A percentile compares a stretch with the other conserved stretches of the same genome.
Evolutionary conservation across 2,888 invertebrate species (phyloP).

Genomic region (Lepidonotus clava): DNA sequence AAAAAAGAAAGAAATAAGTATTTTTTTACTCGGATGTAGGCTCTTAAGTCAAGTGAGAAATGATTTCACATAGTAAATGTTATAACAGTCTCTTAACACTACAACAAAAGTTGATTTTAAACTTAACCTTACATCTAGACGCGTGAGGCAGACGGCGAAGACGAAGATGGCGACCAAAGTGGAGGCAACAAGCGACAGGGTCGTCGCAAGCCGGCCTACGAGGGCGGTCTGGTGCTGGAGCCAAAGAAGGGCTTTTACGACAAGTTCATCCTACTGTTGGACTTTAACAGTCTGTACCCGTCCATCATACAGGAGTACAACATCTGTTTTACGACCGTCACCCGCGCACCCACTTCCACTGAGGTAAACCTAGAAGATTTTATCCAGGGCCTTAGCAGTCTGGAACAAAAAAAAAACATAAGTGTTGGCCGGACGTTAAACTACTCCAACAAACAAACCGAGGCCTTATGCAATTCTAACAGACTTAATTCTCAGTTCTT

Average conservation of each 20-base stretch:
- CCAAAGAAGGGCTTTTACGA: slow-evolving; percentile 98
- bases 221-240: slow-evolving; percentile 95
- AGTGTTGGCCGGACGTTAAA: too few relatives aligned
- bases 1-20: too few relatives aligned
- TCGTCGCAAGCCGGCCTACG: slow-evolving; percentile 88
- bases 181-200: slow-evolving; percentile 70
- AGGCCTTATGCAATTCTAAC: too few relatives aligned
- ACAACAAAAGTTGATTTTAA: not conserved
- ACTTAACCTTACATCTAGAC: not conserved
- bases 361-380: not conserved
- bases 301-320: slow-evolving; percentile 99
- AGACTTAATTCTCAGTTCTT: too few relatives aligned
- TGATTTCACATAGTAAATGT: too few relatives aligned
- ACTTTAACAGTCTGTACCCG: slow-evolving; percentile 99
- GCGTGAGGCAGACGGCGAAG: slow-evolving; percentile 61
- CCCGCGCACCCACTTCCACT: slow-evolving; percentile 44
- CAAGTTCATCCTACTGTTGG: slow-evolving; percentile 95
- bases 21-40: too few relatives aligned
- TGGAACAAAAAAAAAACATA: too few relatives aligned
- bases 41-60: too few relatives aligned
- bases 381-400: too few relatives aligned
- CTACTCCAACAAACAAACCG: too few relatives aligned
- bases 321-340: slow-evolving; percentile 96
- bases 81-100: not conserved
- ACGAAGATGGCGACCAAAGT: slow-evolving; percentile 71